Evolutionary conservation across 1,140 invertebrate genomes (phyloP).

Genomic region (Calosoma granatense): DNA sequence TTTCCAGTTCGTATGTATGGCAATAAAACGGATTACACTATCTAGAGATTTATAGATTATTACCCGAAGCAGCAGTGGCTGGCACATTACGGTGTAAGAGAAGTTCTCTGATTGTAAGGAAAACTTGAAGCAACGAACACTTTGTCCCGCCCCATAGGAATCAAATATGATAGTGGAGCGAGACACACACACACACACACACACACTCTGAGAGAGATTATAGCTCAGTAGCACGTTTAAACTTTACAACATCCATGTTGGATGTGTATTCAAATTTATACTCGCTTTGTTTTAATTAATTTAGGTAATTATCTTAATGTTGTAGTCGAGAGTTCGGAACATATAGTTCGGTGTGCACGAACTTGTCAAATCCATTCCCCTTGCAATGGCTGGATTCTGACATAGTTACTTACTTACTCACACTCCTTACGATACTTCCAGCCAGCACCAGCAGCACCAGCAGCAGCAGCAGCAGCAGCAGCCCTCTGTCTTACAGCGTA

Average conservation of each 20-base stretch:
- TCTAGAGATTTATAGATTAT: background rate
- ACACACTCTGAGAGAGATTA: too few species aligned
- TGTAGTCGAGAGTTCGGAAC: constrained; percentile 11
- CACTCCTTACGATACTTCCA: too few species aligned
- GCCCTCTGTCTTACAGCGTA: too few species aligned
- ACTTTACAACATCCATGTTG: constrained; percentile 3
- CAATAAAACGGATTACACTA: background rate
- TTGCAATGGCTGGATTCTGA: background rate
- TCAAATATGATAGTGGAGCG: constrained; percentile 5
- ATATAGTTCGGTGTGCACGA: background rate
- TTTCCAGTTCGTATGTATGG: background rate
- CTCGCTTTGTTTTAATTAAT: constrained; percentile 20
- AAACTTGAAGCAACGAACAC: background rate
- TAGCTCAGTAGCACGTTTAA: background rate
- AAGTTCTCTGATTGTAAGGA: background rate
- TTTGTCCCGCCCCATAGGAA: background rate
- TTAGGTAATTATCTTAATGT: constrained; percentile 21
- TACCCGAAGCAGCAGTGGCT: too few species aligned
- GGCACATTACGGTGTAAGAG: too few species aligned
- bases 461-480: too few species aligned
- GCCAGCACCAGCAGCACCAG: too few species aligned
- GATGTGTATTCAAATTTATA: constrained; percentile 9
- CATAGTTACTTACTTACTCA: too few species aligned
- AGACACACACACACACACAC: background rate
- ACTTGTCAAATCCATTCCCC: background rate